Evolutionary conservation across 2,888 invertebrate genomes (phyloP), one percentile per base, ranked within the genome.

Genomic region (Calliopum simillimum): DNA sequence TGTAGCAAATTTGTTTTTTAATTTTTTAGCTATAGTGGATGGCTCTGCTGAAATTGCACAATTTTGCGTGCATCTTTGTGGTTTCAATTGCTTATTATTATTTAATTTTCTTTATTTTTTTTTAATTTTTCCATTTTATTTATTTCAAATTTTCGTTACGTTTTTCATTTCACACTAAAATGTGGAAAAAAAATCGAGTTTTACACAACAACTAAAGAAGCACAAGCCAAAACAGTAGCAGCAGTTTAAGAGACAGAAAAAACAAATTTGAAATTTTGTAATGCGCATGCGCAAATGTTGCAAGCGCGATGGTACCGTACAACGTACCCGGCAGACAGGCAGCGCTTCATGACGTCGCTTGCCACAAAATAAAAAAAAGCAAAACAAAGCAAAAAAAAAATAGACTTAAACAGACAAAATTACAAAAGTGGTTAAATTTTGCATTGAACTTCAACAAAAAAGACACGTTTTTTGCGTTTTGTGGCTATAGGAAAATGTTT

Each of bases 391-490:
- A 12, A 64, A 64, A 51, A 51, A 43, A 11, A 23, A 14, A 14
- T 11, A 43, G 21, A 19, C 14, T 5, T n/a, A 1, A 23, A 23
- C 12, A n/a, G 12, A 53, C n/a, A 16, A n/a, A 51, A 14, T 19
- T 2, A 51, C 19, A 56, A 56, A 56, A 19, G 1, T 19, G 19
- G n/a, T n/a, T 51, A 19, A 1, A 61, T 56, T 55, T 70, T 55
- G 56, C 70, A 70, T 66, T 70, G 70, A 70, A 70, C 70, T 70
- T 70, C n/a, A n/a, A n/a, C n/a, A 64, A 64, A 66, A 61, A 25
- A 58, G 51, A 46, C 46, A 55, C 25, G 41, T 56, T 56, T 67
- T 58, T 47, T 13, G 23, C 23, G 23, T 55, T 8, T 55, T 43
- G 21, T 41, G 23, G 14, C 41, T 14, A 21, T 21, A 44, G 21